phyloP scores from a whole-genome alignment of 2,797 vertebrate genomes.

The Esox lucius region DNA sequence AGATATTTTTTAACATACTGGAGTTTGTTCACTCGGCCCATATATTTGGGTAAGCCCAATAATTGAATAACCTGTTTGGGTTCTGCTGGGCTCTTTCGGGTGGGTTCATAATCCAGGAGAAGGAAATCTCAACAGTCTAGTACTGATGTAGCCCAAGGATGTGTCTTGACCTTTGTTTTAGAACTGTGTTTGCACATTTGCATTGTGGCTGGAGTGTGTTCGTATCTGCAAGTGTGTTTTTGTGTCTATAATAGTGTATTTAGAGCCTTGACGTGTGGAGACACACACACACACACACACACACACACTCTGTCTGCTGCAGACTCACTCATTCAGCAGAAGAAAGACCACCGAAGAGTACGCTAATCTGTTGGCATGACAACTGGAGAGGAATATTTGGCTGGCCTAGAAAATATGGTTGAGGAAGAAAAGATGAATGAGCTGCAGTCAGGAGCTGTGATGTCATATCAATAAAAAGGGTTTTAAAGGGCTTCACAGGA shows the following conservation, averaged over 20 bases:
- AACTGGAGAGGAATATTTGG: constrained; percentile 70
- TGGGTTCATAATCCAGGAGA: background rate
- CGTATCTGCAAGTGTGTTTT: background rate
- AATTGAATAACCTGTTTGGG: constrained; percentile 8
- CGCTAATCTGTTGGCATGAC: constrained; percentile 73
- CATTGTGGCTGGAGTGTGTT: background rate
- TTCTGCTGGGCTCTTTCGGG: background rate
- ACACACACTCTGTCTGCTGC: constrained; percentile 1
- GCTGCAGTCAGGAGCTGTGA: constrained; percentile 22
- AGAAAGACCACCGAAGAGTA: constrained; percentile 54
- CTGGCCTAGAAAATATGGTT: constrained; percentile 73
- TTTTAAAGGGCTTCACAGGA: background rate
- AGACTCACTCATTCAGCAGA: constrained; percentile 27
- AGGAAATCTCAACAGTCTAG: background rate
- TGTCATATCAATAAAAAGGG: constrained; percentile 48
- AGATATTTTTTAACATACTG: background rate
- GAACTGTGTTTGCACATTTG: background rate
- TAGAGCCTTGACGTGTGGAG: constrained; percentile 15
- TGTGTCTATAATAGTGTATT: background rate
- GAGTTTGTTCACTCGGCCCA: background rate
- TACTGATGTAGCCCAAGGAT: background rate
- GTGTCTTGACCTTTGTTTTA: background rate
- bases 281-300: constrained; percentile 13
- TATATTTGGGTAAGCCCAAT: constrained; percentile 21
- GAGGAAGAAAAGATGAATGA: constrained; percentile 72